These are phyloP conservation scores for Proales similis DNA, from an alignment of 1,140 invertebrate species.

Conservation along the genomic window DNA sequence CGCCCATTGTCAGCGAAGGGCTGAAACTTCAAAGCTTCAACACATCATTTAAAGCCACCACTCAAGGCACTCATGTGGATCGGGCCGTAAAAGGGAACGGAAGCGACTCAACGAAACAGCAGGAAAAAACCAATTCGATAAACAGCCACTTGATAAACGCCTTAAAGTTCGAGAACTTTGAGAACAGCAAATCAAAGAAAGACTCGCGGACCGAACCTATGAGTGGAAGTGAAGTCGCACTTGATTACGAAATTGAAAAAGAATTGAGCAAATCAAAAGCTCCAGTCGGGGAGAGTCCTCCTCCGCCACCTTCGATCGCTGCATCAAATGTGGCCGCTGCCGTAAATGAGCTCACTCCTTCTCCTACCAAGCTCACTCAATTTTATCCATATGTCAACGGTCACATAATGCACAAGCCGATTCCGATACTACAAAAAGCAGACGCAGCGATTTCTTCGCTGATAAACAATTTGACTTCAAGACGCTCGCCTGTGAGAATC, in stretches of 20 bases:
- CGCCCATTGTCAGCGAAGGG: no score
- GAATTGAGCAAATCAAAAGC: no score
- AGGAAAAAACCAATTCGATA: background rate
- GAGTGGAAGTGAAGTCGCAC: background rate
- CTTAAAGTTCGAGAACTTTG: conserved; percentile 6
- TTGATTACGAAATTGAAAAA: conserved; percentile 13
- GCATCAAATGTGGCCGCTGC: background rate
- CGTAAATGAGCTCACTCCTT: background rate
- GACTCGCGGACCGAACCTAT: conserved; percentile 9
- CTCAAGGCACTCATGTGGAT: no score
- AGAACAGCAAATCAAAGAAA: conserved; percentile 16
- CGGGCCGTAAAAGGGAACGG: no score
- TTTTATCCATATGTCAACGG: background rate
- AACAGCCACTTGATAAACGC: conserved; percentile 33
- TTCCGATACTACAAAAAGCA: conserved; percentile 22
- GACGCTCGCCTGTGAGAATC: background rate
- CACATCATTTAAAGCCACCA: no score
- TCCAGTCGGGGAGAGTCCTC: no score
- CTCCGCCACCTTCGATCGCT: conserved; percentile 24
- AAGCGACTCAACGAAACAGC: no score
- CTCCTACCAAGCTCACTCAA: conserved; percentile 11
- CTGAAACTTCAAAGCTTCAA: no score
- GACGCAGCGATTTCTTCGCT: conserved; percentile 11
- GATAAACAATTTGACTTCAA: conserved; percentile 10
- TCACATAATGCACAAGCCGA: conserved; percentile 30